Conservation (phyloP, 2,888 invertebrate genomes). For the Chelonus formosanus region DNA sequence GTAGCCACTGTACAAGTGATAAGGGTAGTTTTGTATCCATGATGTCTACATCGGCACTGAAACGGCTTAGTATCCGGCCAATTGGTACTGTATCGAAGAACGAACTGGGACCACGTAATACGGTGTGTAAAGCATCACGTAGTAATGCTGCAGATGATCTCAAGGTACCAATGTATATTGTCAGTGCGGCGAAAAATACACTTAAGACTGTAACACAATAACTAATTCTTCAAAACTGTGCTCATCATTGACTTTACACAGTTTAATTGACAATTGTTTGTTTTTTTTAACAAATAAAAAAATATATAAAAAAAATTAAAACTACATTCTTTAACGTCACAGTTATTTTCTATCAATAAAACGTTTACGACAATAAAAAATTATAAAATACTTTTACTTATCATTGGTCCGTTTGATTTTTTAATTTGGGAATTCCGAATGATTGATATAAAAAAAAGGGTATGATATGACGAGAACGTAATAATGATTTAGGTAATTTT, state of each 20-base stretch:
- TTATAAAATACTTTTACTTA: no score
- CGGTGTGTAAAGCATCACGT: slow-evolving; percentile 64
- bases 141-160: slow-evolving; percentile 62
- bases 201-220: slow-evolving; percentile 69
- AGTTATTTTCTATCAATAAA: no score
- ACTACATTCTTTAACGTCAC: no score
- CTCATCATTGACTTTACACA: background rate
- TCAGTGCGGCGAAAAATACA: slow-evolving; percentile 74
- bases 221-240: slow-evolving; percentile 17
- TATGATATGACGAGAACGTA: background rate
- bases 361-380: no score
- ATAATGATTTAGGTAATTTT: background rate
- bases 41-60: slow-evolving; percentile 69
- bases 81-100: slow-evolving; percentile 73
- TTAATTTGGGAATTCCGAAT: no score
- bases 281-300: background rate
- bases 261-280: background rate
- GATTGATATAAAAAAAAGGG: background rate
- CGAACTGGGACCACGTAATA: slow-evolving; percentile 68
- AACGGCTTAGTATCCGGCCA: slow-evolving; percentile 72
- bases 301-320: no score
- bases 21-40: slow-evolving; percentile 68
- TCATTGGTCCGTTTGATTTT: no score
- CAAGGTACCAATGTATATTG: slow-evolving; percentile 75
- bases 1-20: slow-evolving; percentile 54